Evolutionary conservation across 2,797 vertebrate genomes (phyloP), one percentile per base, ranked within the genome.

Genomic region (Xerus rutilus): DNA sequence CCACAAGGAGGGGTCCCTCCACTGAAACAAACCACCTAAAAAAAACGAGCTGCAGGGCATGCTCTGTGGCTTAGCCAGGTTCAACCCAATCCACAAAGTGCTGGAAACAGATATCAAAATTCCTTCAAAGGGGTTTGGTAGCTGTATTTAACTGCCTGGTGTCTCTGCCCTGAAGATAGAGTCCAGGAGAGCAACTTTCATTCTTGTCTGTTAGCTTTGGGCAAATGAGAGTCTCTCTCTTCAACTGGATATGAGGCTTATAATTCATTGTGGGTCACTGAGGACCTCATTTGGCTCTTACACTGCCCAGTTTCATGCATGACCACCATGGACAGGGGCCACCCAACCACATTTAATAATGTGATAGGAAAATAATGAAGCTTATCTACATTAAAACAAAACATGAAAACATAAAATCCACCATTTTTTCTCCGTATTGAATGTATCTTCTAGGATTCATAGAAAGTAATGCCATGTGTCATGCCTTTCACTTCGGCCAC

Each of bases 381-480:
- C 0, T 49, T 72, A 74, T 35, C 52, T 86, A 64, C 18, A 30
- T 73, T 67, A 17, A 25, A n/a, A 39, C 86, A 73, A 62, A 45
- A 47, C 28, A 57, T 25, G 6, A 11, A 52, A 21, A 73, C 52
- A 64, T 23, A 64, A 52, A 47, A 67, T 17, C 25, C 15, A 47
- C 32, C 43, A 25, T 43, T 94, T 91, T 7, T 21, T 86, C 69
- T 96, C 49, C 49, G 76, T 88, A 86, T 32, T 89, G 49, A 81
- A 39, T n/a, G 4, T 32, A 57, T 49, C 17, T 69, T 62, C 81
- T 70, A 21, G 1, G 0, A 70, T 59, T 69, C 65, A 35, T 76
- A 79, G 35, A 76, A 90, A 92, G n/a, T 9, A 73, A 72, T 52
- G 39, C n/a, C 73, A 73, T 39, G 35, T 47, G n/a, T 78, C 30